Evolutionary conservation across 2,888 invertebrate genomes (phyloP).

Genomic region (Theristus sp.): DNA sequence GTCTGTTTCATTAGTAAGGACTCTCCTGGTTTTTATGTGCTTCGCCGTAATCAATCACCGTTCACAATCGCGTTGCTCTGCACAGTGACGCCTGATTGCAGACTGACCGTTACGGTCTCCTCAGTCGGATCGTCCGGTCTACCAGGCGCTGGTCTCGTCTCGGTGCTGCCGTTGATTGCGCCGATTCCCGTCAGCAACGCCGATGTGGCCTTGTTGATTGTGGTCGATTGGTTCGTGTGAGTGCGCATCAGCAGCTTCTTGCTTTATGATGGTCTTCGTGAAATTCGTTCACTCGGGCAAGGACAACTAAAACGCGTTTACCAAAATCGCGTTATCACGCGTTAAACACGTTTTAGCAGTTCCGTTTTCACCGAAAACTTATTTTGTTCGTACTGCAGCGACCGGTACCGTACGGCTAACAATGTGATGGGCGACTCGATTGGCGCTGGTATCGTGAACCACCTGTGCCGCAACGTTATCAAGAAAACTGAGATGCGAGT

Average conservation of each 20-base stretch:
- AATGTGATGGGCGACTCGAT: constrained; percentile 83
- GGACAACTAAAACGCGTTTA: no score
- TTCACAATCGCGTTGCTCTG: not conserved
- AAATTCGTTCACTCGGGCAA: no score
- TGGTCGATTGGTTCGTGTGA: constrained; percentile 1
- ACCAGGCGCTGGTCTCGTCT: constrained; percentile 1
- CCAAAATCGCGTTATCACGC: no score
- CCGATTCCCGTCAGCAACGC: not conserved
- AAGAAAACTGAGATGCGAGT: no score
- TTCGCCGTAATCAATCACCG: not conserved
- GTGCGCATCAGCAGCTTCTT: not conserved
- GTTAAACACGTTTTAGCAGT: no score
- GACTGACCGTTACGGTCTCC: not conserved
- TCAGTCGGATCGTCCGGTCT: not conserved
- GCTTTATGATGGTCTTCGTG: no score
- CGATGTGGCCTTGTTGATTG: not conserved
- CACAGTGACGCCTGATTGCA: not conserved
- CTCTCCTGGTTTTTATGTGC: not conserved
- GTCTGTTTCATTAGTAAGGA: not conserved
- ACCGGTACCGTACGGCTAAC: constrained; percentile 48
- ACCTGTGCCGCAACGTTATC: constrained; percentile 35
- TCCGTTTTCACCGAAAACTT: no score
- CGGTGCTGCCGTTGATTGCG: not conserved
- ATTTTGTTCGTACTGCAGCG: constrained; percentile 23
- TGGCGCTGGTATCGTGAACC: constrained; percentile 69